Conservation (phyloP, 2,113 vertebrate genomes). For the Verasper variegatus region DNA sequence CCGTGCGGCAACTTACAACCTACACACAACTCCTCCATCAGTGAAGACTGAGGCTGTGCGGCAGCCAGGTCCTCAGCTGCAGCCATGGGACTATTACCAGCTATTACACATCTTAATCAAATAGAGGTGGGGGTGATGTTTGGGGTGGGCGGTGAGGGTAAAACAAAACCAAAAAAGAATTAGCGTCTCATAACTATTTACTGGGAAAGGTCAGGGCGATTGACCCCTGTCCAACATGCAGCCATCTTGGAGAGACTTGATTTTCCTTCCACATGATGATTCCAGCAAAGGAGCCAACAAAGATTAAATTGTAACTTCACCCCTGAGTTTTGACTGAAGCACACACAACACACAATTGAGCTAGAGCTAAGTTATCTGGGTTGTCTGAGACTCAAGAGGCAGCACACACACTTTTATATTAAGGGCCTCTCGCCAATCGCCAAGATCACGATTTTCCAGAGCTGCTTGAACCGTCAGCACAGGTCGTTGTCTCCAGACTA, state of each 20-base stretch:
- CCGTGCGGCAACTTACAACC: slow-evolving; percentile 32
- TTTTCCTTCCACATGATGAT: slow-evolving; percentile 28
- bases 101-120: slow-evolving; percentile 65
- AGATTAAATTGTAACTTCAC: slow-evolving; percentile 5
- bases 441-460: neutral
- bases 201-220: slow-evolving; percentile 49
- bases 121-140: slow-evolving; percentile 15
- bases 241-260: slow-evolving; percentile 30
- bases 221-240: slow-evolving; percentile 41
- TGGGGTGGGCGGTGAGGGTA: neutral
- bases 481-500: too few relatives aligned
- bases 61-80: slow-evolving; percentile 40
- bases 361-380: too few relatives aligned
- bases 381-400: too few relatives aligned
- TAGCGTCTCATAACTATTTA: slow-evolving; percentile 31
- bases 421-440: neutral
- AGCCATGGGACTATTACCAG: slow-evolving; percentile 57
- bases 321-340: too few relatives aligned
- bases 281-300: slow-evolving; percentile 22
- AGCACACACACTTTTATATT: neutral
- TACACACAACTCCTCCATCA: slow-evolving; percentile 30
- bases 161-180: neutral
- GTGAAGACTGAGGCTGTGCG: slow-evolving; percentile 21
- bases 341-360: neutral
- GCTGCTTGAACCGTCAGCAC: too few relatives aligned